Conservation (phyloP, 2,888 invertebrate species). For the Cephonodes hylas region DNA sequence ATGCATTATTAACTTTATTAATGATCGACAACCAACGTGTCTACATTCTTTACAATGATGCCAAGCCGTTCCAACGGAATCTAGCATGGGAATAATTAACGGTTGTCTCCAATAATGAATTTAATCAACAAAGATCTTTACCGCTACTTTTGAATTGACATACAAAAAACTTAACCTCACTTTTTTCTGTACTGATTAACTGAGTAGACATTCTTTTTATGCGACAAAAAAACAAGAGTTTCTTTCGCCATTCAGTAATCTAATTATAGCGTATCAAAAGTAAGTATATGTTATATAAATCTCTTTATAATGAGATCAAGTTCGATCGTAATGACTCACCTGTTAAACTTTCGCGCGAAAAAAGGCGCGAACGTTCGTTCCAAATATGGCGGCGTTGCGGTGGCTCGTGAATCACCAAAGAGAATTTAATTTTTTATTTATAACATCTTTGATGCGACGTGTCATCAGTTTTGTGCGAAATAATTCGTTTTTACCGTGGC, state of each 20-base stretch:
- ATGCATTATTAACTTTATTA: too few relatives aligned
- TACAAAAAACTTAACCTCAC: not conserved
- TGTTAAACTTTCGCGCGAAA: slow-evolving; percentile 66
- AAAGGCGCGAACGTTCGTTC: slow-evolving; percentile 29
- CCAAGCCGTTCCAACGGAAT: not conserved
- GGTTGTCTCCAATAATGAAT: too few relatives aligned
- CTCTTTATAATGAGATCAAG: slow-evolving; percentile 21
- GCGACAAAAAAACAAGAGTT: not conserved
- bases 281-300: not conserved
- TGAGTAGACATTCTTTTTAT: not conserved
- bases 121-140: too few relatives aligned
- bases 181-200: not conserved
- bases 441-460: slow-evolving; percentile 8
- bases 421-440: slow-evolving; percentile 6
- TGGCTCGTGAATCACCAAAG: slow-evolving; percentile 7
- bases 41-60: not conserved
- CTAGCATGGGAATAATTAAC: not conserved
- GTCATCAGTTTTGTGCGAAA: not conserved
- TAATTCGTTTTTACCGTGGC: not conserved
- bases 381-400: slow-evolving; percentile 7
- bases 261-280: not conserved
- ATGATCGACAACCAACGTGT: too few relatives aligned
- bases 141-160: not conserved
- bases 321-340: slow-evolving; percentile 57
- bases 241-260: not conserved